Percentiles rank a stretch among this genome's conserved stretches.
Conservation (phyloP, 64 coral and sea anemone species). For the Trachythela sp. region DNA sequence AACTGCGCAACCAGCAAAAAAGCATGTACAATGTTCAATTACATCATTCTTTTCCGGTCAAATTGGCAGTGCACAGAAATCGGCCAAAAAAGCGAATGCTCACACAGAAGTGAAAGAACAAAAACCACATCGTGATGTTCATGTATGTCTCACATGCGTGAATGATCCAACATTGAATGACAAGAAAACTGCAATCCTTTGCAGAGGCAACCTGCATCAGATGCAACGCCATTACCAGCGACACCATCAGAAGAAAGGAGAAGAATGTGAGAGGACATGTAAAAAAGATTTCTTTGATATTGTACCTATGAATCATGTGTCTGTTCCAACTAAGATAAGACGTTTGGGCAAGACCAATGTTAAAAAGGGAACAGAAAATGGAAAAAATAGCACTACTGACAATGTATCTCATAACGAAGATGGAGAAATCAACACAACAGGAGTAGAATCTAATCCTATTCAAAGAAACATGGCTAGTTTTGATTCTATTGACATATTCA, state of each 20-base stretch:
- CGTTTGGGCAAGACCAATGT: neutral
- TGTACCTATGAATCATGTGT: neutral
- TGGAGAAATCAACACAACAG: neutral
- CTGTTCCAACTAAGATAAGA: neutral
- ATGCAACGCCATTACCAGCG: neutral
- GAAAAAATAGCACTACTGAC: neutral
- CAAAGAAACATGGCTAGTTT: no score
- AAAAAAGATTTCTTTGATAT: neutral
- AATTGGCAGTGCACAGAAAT: neutral
- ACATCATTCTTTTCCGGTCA: no score
- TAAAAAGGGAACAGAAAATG: neutral
- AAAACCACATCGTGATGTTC: neutral
- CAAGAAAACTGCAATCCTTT: neutral
- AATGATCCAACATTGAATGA: neutral
- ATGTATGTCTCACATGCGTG: neutral
- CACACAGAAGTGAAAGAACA: neutral
- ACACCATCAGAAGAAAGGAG: neutral
- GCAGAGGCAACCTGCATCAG: neutral
- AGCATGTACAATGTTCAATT: no score
- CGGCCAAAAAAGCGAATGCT: neutral
- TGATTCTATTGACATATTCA: neutral
- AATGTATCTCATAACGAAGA: neutral
- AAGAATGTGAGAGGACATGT: neutral
- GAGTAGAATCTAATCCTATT: no score
- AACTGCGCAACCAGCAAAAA: no score